These are phyloP conservation scores for Megalurothrips usitatus DNA, from an alignment of 2,888 invertebrate genomes.

Conservation along the genomic window DNA sequence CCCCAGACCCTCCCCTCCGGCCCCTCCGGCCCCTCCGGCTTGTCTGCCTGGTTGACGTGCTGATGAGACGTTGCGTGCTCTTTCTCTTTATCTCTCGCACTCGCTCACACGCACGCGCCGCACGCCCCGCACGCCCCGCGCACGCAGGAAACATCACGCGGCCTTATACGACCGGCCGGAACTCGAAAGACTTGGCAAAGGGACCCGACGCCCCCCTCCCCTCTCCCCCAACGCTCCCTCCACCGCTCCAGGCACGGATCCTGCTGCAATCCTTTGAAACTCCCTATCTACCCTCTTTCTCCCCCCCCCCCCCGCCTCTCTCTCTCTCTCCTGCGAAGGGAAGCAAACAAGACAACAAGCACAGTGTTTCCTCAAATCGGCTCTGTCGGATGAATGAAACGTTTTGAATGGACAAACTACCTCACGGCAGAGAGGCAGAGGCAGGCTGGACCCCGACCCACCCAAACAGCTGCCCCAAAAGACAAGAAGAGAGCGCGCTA, in stretches of 20 bases:
- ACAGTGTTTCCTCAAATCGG: too few species aligned
- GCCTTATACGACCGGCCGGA: background rate
- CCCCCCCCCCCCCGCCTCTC: too few species aligned
- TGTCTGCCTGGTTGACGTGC: background rate
- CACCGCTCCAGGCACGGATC: background rate
- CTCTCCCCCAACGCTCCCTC: background rate
- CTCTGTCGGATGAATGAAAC: too few species aligned
- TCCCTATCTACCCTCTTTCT: too few species aligned
- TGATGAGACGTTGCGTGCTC: background rate
- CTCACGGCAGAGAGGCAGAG: background rate
- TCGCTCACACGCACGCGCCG: background rate
- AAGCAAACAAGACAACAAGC: too few species aligned
- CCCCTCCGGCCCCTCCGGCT: background rate
- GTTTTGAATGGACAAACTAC: background rate
- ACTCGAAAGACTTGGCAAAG: conserved; percentile 1
- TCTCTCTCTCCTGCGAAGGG: too few species aligned
- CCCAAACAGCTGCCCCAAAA: too few species aligned
- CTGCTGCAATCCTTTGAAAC: too few species aligned
- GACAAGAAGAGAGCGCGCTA: background rate
- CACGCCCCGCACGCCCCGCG: background rate
- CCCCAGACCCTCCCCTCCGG: background rate
- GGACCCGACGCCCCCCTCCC: background rate
- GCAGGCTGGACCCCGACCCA: too few species aligned
- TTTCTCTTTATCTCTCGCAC: background rate
- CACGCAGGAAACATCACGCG: background rate